Conservation (phyloP, 2,113 vertebrate species). For the Daubentonia madagascariensis region DNA sequence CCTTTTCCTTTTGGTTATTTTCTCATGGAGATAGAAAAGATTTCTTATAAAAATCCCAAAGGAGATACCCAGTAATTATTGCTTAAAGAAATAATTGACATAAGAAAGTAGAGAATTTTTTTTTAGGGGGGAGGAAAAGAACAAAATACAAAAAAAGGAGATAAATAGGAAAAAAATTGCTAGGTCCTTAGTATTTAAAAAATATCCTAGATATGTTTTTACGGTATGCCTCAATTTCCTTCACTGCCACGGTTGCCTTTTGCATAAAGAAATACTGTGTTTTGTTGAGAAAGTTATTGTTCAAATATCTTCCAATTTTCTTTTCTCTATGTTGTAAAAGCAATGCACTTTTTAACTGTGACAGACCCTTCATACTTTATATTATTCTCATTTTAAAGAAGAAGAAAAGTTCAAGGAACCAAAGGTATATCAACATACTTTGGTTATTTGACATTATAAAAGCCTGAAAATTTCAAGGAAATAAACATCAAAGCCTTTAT, state of each 20-base stretch:
- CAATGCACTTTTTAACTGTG: not conserved
- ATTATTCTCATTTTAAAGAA: conserved; percentile 51
- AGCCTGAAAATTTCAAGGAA: conserved; percentile 42
- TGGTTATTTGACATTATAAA: conserved; percentile 52
- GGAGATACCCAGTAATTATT: not conserved
- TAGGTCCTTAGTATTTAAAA: not conserved
- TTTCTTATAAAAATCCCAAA: not conserved
- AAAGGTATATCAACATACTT: conserved; percentile 27
- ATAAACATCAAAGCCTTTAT: conserved; percentile 56
- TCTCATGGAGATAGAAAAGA: not conserved
- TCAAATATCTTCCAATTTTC: conserved; percentile 25
- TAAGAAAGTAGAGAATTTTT: not conserved
- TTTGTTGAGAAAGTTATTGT: conserved; percentile 28
- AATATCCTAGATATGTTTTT: not conserved
- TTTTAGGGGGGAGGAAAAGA: not conserved
- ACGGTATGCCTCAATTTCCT: not conserved
- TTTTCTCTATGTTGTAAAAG: conserved; percentile 32
- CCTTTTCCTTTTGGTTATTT: not conserved
- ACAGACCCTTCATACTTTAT: conserved; percentile 45
- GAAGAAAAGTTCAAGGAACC: conserved; percentile 56
- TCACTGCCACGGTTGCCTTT: not conserved
- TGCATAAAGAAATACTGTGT: conserved; percentile 20
- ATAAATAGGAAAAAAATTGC: not conserved
- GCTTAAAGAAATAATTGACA: not conserved
- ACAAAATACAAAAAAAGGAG: not conserved